Evolutionary conservation across 2,113 vertebrate genomes (phyloP), one percentile per base, ranked within the genome.

Genomic region (Serilophus lunatus): DNA sequence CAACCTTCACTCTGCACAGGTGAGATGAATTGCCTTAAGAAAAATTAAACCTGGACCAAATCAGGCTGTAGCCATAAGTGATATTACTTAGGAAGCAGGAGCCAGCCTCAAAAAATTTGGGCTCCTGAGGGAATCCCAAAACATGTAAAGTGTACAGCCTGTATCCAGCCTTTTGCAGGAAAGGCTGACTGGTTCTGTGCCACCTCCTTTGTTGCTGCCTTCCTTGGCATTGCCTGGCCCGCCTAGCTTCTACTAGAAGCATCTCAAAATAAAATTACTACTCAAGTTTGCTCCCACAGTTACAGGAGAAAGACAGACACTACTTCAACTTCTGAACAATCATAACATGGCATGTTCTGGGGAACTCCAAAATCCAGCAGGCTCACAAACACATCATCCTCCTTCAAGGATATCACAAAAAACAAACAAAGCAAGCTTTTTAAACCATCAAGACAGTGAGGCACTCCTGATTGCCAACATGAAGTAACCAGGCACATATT

Each of bases 101-200:
- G 19, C 5, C 38, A 57, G 47, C 28, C 26, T 86, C 56, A 31
- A 11, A 83, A 65, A 79, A 51, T 56, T 1, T 28, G 45, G 50
- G 13, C 23, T 64, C 11, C 25, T 50, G 9, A 36, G 28, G 9
- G 10, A 4, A 61, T 3, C 22, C 16, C 49, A 53, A 61, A 35
- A 35, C 0, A 0, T 18, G 18, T 26, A 36, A 42, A 8, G 25
- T 10, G 9, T 10, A 56, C 33, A 63, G 28, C 14, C 61, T 45
- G 3, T 18, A 51, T 12, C 23, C 63, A 33, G 18, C 13, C 15
- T 57, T 40, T 45, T 57, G 17, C 45, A 74, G 61, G 16, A 44
- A 50, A 29, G 14, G 15, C 28, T 75, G 20, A 7, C 15, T 15
- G 19, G 11, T 64, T 35, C 26, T 56, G 18, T 8, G 64, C 8